These are phyloP conservation scores for Galaxea fascicularis DNA, from an alignment of 92 coral and sea anemone species.

Conservation along the genomic window DNA sequence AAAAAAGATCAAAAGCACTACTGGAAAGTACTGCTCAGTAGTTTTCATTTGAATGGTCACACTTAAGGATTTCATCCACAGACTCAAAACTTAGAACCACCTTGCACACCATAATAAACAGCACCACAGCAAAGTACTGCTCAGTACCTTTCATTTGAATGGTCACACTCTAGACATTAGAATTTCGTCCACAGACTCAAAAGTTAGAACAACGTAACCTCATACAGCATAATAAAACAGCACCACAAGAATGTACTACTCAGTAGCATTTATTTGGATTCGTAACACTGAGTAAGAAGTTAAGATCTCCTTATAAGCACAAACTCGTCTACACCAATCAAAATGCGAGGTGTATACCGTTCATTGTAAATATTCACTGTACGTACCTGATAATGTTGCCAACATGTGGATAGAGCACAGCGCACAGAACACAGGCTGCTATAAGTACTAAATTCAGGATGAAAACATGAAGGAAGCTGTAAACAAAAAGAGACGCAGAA, in stretches of 20 bases:
- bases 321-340: too few species aligned
- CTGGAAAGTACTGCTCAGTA: background rate
- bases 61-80: too few species aligned
- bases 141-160: background rate
- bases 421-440: slow-evolving; percentile 73
- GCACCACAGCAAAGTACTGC: too few species aligned
- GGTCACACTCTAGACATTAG: background rate
- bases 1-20: background rate
- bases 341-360: too few species aligned
- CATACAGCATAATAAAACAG: background rate
- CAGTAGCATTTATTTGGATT: too few species aligned
- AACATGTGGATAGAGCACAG: slow-evolving; percentile 96
- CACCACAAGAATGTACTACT: background rate
- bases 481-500: background rate
- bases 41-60: too few species aligned
- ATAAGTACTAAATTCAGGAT: slow-evolving; percentile 79
- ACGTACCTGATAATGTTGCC: slow-evolving; percentile 93
- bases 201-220: background rate
- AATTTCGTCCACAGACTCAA: background rate
- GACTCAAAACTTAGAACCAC: too few species aligned
- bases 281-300: too few species aligned
- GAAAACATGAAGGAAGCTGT: slow-evolving; percentile 80
- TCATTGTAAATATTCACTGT: background rate
- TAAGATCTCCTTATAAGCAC: too few species aligned
- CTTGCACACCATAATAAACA: too few species aligned